Percentiles rank a stretch among this genome's conserved stretches.
Conservation (phyloP, 1,140 invertebrate species). For the Myzus persicae region DNA sequence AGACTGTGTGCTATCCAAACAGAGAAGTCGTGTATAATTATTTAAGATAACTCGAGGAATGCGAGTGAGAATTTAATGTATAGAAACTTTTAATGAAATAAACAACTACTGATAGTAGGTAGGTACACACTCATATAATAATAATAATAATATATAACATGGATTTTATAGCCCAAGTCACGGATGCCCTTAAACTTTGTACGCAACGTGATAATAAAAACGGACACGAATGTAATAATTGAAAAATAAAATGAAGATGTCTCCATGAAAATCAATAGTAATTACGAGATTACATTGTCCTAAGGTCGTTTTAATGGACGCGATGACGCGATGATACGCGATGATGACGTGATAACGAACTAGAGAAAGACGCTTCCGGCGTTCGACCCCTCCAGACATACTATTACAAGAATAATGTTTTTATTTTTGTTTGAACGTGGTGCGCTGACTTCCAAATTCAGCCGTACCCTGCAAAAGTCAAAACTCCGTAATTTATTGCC, state of each 20-base stretch:
- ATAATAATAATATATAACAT: not conserved
- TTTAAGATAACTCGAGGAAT: not conserved
- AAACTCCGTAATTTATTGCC: not conserved
- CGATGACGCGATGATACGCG: not conserved
- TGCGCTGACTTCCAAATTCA: not conserved
- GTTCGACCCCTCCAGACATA: not conserved
- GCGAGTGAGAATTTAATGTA: not conserved
- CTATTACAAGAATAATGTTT: not conserved
- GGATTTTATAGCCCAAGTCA: not conserved
- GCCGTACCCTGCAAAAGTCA: not conserved
- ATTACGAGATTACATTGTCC: not conserved
- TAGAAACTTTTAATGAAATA: constrained; percentile 21
- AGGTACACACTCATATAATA: not conserved
- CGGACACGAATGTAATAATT: not conserved
- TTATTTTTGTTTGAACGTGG: not conserved
- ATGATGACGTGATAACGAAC: not conserved
- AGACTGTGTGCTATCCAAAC: not conserved
- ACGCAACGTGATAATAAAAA: not conserved
- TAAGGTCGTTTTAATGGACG: not conserved
- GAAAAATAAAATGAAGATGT: constrained; percentile 8
- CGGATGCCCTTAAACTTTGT: not conserved
- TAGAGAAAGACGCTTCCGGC: not conserved
- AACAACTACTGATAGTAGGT: not conserved
- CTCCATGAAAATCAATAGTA: not conserved
- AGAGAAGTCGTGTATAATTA: not conserved